These are phyloP conservation scores for Rhinella marina DNA, from an alignment of 2,797 vertebrate species.

Conservation along the genomic window DNA sequence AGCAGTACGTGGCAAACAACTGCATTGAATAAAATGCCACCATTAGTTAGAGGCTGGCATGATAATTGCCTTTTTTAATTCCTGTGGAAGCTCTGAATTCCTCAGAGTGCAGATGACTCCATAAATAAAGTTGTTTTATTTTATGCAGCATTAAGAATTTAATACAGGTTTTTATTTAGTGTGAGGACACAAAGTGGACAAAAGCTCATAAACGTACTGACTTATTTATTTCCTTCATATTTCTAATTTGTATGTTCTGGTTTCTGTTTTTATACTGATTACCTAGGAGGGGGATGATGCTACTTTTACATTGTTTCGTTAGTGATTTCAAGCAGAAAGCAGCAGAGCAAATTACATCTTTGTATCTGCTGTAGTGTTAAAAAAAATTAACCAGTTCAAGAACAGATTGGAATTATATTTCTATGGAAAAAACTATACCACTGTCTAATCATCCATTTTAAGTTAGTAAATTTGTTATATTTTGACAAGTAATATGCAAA, in stretches of 20 bases:
- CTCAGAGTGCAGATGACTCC: conserved; percentile 37
- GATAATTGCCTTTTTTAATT: conserved; percentile 53
- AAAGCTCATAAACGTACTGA: conserved; percentile 48
- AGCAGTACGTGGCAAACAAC: conserved; percentile 74
- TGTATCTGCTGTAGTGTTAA: background rate
- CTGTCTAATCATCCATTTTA: no score
- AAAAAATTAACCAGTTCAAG: background rate
- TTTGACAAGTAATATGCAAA: no score
- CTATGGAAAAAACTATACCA: background rate
- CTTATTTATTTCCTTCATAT: conserved; percentile 50
- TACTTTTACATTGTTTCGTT: conserved; percentile 31
- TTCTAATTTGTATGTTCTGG: conserved; percentile 42
- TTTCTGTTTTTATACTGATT: conserved; percentile 30
- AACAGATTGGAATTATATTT: background rate
- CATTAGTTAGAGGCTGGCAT: conserved; percentile 52
- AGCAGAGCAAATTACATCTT: conserved; percentile 4
- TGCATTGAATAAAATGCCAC: conserved; percentile 61
- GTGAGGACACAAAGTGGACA: conserved; percentile 54
- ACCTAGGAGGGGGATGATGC: conserved; percentile 6
- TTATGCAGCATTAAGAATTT: conserved; percentile 57
- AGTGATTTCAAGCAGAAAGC: conserved; percentile 19
- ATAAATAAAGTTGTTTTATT: conserved; percentile 57
- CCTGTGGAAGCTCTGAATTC: conserved; percentile 43
- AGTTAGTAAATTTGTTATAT: no score
- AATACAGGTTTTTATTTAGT: conserved; percentile 56